Base-by-base conservation (phyloP, 92 coral and sea anemone species). In the Palythoa grandiflora region DNA sequence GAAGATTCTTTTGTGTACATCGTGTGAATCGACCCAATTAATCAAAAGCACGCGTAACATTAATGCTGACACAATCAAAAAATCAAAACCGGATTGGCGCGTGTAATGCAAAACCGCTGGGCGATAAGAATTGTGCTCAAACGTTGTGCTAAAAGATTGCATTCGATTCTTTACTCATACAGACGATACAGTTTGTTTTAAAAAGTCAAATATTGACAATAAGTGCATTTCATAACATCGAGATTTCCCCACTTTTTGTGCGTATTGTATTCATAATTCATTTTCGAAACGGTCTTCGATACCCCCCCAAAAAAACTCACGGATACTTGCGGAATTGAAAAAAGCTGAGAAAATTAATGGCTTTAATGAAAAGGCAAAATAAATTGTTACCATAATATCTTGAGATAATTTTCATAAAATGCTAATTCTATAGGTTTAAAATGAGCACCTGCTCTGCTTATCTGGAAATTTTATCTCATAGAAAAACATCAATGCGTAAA, bases 371-470 rank as follows among this genome's bases (percentile, higher is more conserved):
- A 50, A 16, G 75, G 63, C 53, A 21, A 80, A 68, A 68, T 28
- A 5, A 81, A 44, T 50, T 81, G 38, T 8, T n/a, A 20, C 63
- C 63, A 68, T 65, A 44, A 17, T 66, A 81, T 53, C 74, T 81
- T 68, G 7, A 70, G 17, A 5, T 28, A 38, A 66, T 81, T 66
- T 52, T 66, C 75, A 21, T 55, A 70, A 79, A 79, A 81, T 81
- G 86, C 86, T 81, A 81, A 81, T 81, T 81, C 50, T 61, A 59
- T 47, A 50, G 59, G 52, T 17, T 48, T 48, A 48, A 80, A 66
- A 68, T 48, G 73, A 81, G 48, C 86, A 81, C 86, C 86, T 81
- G 86, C 15, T 68, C 61, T 65, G 38, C 5, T 44, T 66, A 79
- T 79, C 84, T 57, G 60, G 52, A 15, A 6, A 55, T 79, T 59